Conservation (phyloP, 53 echinoderm and acorn worm genomes). For the Luidia sarsii region DNA sequence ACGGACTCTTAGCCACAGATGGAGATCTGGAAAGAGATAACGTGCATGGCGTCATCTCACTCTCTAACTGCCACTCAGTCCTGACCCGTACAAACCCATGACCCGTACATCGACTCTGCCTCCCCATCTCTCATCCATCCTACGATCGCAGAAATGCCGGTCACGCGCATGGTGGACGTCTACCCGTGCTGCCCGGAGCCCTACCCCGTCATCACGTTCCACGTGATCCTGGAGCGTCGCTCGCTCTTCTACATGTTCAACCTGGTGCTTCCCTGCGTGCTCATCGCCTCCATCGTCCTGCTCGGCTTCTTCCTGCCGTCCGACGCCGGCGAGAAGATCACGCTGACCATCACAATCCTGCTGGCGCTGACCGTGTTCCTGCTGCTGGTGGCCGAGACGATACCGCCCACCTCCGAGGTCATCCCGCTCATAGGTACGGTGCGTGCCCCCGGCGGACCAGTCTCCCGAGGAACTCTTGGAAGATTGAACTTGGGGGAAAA, state of each 20-base stretch:
- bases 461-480: too few relatives aligned
- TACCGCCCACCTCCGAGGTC: constrained; percentile 94
- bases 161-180: constrained; percentile 49
- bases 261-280: constrained; percentile 82
- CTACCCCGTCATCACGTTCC: constrained; percentile 69
- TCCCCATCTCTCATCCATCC: too few relatives aligned
- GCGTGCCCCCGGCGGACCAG: too few relatives aligned
- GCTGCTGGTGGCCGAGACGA: constrained; percentile 88
- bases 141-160: constrained; percentile 55
- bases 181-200: constrained; percentile 70
- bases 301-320: constrained; percentile 82
- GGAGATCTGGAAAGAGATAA: too few relatives aligned
- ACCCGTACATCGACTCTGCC: too few relatives aligned
- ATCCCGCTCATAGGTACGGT: constrained; percentile 88
- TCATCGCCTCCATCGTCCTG: constrained; percentile 83
- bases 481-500: too few relatives aligned
- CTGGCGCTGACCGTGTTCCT: constrained; percentile 87
- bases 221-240: constrained; percentile 71
- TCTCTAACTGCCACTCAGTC: too few relatives aligned
- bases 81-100: too few relatives aligned
- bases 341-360: constrained; percentile 86
- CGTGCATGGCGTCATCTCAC: too few relatives aligned
- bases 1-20: too few relatives aligned
- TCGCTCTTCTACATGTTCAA: constrained; percentile 89
- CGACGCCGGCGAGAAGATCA: constrained; percentile 90